Base-by-base conservation (phyloP, 1,140 invertebrate genomes). In the Drosophila orosa region DNA sequence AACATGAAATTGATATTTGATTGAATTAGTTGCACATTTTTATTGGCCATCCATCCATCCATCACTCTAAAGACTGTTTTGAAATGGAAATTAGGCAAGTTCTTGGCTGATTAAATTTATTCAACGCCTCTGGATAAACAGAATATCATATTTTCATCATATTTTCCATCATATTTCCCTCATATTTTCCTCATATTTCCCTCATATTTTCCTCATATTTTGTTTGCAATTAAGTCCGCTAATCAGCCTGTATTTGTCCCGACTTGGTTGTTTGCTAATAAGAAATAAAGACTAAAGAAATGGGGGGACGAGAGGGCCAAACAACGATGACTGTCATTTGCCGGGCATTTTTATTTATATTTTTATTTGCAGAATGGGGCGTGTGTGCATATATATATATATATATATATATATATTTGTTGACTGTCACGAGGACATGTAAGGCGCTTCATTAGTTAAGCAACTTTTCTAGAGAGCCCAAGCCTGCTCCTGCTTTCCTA, bases 361-460 rank as follows among this genome's bases (percentile, higher is more conserved):
- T 61, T 61, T 52, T 61, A 61, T 61, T 61, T 61, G 45, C 58
- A 52, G 48, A 61, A 37, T 35, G 58, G 58, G 58, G 31, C 58
- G 45, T 50, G 58, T 60, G 13, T 25, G 8, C 27, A 2, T 25
- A 5, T 15, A 4, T n/a, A 10, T 50, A 13, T 48, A 2, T 25
- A 5, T 15, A 4, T n/a, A 10, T 50, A 13, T 6, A 8, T 52
- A 9, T 33, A 10, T 24, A 52, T 52, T 54, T 61, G 58, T 61
- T 61, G 44, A 61, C 45, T 61, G 58, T 61, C 58, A 61, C 50
- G 50, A 58, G 17, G 60, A 60, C 35, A 60, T 62, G 50, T 27
- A 63, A 48, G 63, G 47, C 65, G 45, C 65, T 68, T 68, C 65
- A 68, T 68, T 68, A 68, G 65, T 68, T 68, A 68, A 68, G 60